Evolutionary conservation across 2,113 vertebrate species (phyloP).

Genomic region (Odontophorus gujanensis): DNA sequence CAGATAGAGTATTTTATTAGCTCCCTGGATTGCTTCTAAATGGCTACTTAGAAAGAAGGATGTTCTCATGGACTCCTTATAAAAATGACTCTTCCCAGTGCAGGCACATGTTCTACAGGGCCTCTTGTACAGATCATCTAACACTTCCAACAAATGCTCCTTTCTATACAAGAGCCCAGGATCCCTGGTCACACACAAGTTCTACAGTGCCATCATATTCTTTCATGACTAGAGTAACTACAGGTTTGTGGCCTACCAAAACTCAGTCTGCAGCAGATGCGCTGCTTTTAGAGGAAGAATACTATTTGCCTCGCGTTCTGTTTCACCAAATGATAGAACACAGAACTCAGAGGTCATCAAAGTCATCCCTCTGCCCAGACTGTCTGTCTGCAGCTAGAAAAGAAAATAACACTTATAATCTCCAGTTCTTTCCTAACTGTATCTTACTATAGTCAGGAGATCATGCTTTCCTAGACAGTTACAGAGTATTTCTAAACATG

Average conservation of each 20-base stretch:
- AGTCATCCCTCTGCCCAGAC: background rate
- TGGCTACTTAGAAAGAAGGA: slow-evolving; percentile 13
- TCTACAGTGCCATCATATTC: background rate
- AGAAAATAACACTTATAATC: background rate
- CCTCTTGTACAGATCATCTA: background rate
- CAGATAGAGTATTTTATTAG: slow-evolving; percentile 37
- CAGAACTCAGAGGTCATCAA: background rate
- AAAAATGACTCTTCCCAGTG: background rate
- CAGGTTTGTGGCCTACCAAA: background rate
- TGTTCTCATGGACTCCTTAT: background rate
- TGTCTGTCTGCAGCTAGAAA: background rate
- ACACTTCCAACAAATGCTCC: background rate
- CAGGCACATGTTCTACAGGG: background rate
- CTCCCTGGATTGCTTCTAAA: slow-evolving; percentile 14
- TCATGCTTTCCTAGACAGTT: background rate
- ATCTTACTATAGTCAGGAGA: background rate
- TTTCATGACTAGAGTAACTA: background rate
- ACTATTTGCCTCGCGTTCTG: background rate
- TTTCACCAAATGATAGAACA: background rate
- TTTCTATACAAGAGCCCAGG: background rate
- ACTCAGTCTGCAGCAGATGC: background rate
- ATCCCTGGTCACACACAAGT: background rate
- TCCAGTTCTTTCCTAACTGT: background rate
- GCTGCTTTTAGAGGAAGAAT: background rate
- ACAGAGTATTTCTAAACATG: background rate